Base-by-base conservation (phyloP, 2,113 vertebrate genomes). In the Morphnarchus princeps region DNA sequence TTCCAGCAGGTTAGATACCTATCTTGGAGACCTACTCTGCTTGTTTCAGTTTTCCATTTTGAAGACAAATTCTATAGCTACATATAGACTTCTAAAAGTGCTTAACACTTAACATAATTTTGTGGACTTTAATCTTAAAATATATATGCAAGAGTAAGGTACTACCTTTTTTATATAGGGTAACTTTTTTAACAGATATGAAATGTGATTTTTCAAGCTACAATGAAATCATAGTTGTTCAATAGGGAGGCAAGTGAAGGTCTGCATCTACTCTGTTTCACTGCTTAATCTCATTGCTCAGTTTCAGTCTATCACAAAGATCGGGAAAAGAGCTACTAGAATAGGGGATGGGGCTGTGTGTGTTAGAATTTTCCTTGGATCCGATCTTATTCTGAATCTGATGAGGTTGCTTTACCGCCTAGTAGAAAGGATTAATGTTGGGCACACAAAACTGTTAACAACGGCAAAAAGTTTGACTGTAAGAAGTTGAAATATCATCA, bases 271-370 rank as follows among this genome's bases (percentile, higher is more conserved):
- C 18, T 82, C 7, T 8, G 0, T 88, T 89, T 84, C 47, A 34
- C 20, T 59, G 10, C 9, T 77, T 73, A 63, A 50, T 72, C 36
- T 70, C 11, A 28, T 74, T 63, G 8, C 29, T 73, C 40, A 26
- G n/a, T 52, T 94, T 95, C n/a, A 62, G 38, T 29, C 66, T 63
- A 6, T 22, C 5, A 58, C 50, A 74, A 65, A 71, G 40, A 40
- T 65, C 32, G 65, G 40, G 32, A 73, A 78, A 87, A 57, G 11
- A 43, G 10, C 18, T 84, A 25, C 47, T 66, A 55, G 26, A 74
- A 43, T 1, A n/a, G 5, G 9, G 9, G 7, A 13, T 40, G 11
- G 16, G 3, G 12, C 2, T 3, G 29, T 57, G 7, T 65, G 16
- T 40, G 12, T 38, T 42, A 34, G 7, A 70, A 70, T 62, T 78